Base-by-base conservation (phyloP, 2,888 invertebrate genomes). In the Hemicrepidius hirtus region DNA sequence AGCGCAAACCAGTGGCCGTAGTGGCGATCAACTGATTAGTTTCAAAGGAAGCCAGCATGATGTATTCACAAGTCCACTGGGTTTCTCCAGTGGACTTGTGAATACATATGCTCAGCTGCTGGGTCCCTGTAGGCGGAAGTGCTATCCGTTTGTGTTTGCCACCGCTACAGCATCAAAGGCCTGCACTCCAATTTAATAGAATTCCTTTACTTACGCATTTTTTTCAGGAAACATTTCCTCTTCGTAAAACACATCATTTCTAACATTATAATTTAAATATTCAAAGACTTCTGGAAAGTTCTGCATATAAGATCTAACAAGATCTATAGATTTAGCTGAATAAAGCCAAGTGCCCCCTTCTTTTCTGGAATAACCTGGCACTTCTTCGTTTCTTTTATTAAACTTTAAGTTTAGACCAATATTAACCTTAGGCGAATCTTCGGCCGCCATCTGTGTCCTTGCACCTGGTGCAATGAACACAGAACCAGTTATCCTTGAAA, bases 361-460 rank as follows among this genome's bases (percentile, higher is more conserved):
- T 76, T 92, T 94, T 63, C 90, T 92, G 0, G 96, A 95, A 85
- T 93, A 98, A 32, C 97, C 97, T 0, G 94, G 91, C 0, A 94
- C 89, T 80, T 92, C 92, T 83, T 90, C 90, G 76, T 92, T 92
- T 90, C 91, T 81, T 83, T 95, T 96, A 75, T 93, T 95, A 82
- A 94, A 95, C 86, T 98, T 98, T 20, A 99, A 88, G 84, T 97
- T 96, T 53, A 99, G 89, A 0, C 98, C 99, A 28, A 98, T 90
- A 84, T 98, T 98, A 13, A 92, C 85, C 82, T 91, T 92, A 77
- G 85, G 87, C 59, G 86, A 81, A 24, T 85, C 85, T 37, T 89
- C 89, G 77, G 88, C 85, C 6, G 82, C 49, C 20, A 80, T 78
- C 7, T 79, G 73, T 0, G 84, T 81, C n/a, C 88, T 86, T 41